phyloP scores from a whole-genome alignment of 2,797 vertebrate genomes.

The Austrolebias charrua region DNA sequence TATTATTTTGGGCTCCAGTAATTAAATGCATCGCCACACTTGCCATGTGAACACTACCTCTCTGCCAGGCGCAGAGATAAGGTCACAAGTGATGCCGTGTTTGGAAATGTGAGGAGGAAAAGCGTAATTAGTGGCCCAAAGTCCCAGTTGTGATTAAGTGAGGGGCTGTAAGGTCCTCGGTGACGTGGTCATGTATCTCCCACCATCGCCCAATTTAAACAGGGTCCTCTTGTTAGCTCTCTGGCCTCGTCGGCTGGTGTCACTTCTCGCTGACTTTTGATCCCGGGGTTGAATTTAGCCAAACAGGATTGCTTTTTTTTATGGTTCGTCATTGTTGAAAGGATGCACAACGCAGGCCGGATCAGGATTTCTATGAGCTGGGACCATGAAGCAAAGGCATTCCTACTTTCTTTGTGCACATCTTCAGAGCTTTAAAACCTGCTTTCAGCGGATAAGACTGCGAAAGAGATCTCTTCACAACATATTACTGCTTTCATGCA shows the following conservation, averaged over 20 bases:
- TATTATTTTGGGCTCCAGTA: conserved; percentile 78
- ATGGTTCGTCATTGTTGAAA: conserved; percentile 43
- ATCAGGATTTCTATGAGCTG: conserved; percentile 52
- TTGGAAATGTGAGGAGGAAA: conserved; percentile 69
- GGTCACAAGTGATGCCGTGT: conserved; percentile 76
- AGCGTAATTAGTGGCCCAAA: conserved; percentile 74
- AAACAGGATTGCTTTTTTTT: conserved; percentile 67
- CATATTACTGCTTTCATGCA: conserved; percentile 44
- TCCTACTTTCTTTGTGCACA: conserved; percentile 26
- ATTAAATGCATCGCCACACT: conserved; percentile 77
- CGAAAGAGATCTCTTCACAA: conserved; percentile 37
- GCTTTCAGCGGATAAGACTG: conserved; percentile 38
- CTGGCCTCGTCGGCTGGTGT: conserved; percentile 35
- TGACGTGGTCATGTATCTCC: conserved; percentile 57
- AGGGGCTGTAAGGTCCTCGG: conserved; percentile 57
- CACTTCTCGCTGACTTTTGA: conserved; percentile 57
- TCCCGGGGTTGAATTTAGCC: conserved; percentile 47
- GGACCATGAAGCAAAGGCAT: conserved; percentile 37
- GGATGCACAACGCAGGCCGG: conserved; percentile 44
- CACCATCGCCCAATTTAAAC: conserved; percentile 53
- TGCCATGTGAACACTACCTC: conserved; percentile 73
- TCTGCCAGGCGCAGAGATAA: conserved; percentile 78
- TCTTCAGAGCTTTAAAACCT: conserved; percentile 43
- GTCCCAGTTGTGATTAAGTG: conserved; percentile 62
- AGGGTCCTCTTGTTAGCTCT: conserved; percentile 33